These are phyloP conservation scores for Drosophila parabipectinata DNA, from an alignment of 1,140 invertebrate genomes.

Conservation along the genomic window DNA sequence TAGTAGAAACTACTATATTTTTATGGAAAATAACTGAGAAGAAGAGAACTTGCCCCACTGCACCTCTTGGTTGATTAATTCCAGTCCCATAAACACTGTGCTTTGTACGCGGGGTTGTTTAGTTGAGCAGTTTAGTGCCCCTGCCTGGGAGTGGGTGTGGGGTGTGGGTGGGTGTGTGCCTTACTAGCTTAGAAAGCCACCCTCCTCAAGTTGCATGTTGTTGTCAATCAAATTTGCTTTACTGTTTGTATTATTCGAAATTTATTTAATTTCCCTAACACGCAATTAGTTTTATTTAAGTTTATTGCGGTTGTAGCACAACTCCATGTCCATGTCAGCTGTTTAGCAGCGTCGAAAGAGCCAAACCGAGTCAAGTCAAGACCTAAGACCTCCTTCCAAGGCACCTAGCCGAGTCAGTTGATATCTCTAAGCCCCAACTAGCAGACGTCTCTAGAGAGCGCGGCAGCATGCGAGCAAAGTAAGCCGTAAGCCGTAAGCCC, in stretches of 20 bases:
- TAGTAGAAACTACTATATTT: too few relatives aligned
- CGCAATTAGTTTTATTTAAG: slow-evolving; percentile 83
- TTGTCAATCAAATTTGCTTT: slow-evolving; percentile 80
- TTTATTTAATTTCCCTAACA: slow-evolving; percentile 82
- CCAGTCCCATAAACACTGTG: slow-evolving; percentile 65
- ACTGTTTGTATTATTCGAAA: slow-evolving; percentile 80
- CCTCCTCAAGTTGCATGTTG: slow-evolving; percentile 70
- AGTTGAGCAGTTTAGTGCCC: slow-evolving; percentile 62
- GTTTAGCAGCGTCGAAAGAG: slow-evolving; percentile 62
- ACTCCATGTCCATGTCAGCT: slow-evolving; percentile 55
- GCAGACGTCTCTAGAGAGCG: slow-evolving; percentile 39
- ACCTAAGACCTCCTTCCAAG: not conserved
- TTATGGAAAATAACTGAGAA: too few relatives aligned
- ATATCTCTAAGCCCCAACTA: slow-evolving; percentile 36
- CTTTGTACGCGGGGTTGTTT: slow-evolving; percentile 65
- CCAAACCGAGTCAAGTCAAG: not conserved
- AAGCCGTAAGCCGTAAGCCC: slow-evolving; percentile 21
- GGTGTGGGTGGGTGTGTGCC: too few relatives aligned
- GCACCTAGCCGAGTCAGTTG: slow-evolving; percentile 18
- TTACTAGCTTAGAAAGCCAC: too few relatives aligned
- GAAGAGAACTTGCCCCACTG: not conserved
- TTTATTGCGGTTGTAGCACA: slow-evolving; percentile 76
- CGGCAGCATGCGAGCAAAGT: slow-evolving; percentile 60
- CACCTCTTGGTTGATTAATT: slow-evolving; percentile 65
- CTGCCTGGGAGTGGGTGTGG: not conserved